Conservation (phyloP, 2,113 vertebrate species). For the Neomonachus schauinslandi region DNA sequence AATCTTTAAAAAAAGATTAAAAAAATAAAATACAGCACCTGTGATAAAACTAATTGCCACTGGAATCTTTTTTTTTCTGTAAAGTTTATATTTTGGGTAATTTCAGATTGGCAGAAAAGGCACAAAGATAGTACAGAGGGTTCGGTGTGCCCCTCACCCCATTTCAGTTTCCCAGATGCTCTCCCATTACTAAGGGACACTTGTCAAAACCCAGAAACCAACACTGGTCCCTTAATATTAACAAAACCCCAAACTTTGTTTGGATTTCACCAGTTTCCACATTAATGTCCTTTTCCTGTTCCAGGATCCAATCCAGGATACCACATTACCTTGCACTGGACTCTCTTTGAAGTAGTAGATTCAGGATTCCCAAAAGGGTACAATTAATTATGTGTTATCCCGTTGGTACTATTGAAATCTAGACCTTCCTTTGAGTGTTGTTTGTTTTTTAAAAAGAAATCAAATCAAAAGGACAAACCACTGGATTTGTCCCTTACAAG, state of each 20-base stretch:
- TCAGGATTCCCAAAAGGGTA: neutral
- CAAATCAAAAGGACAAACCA: neutral
- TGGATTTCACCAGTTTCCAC: neutral
- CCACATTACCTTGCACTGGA: neutral
- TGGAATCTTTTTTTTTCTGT: neutral
- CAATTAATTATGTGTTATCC: neutral
- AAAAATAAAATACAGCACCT: too few species aligned
- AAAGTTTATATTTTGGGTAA: neutral
- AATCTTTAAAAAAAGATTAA: too few species aligned
- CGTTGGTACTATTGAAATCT: neutral
- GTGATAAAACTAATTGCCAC: neutral
- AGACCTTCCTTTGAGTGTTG: neutral
- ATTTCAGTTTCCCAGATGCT: neutral
- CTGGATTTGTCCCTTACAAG: neutral
- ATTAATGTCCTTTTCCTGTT: neutral
- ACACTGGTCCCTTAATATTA: neutral
- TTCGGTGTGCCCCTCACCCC: neutral
- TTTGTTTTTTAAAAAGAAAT: slow-evolving; percentile 1
- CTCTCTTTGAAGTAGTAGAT: neutral
- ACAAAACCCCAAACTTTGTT: neutral
- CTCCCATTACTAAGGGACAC: neutral
- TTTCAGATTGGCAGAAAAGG: neutral
- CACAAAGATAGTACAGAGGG: neutral
- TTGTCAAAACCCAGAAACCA: neutral
- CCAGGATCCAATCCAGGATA: neutral